Base-by-base conservation (phyloP, 1,140 invertebrate genomes). In the Phymorhynchus buccinoides region DNA sequence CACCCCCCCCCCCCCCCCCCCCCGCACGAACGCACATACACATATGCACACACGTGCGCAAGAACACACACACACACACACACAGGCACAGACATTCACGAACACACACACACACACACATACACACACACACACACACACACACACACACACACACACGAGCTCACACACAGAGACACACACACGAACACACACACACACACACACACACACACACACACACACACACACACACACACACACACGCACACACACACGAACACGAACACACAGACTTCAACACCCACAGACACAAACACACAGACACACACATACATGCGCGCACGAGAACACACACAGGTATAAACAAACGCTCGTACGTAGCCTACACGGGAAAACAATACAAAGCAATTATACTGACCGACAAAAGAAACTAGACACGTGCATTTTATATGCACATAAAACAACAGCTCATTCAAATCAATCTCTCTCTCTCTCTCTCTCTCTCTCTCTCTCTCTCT, bases 161-260 rank as follows among this genome's bases (percentile, higher is more conserved):
- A 16, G n/a, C 62, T 27, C 62, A 6, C 62, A 66, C 62, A 6
- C 62, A 66, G 18, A 27, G 0, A 66, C 62, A 4, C 62, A 66
- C 62, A 27, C 1, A 30, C 4, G 62, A 16, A 30, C 62, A 30
- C 62, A 30, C 62, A 30, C 16, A 30, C 62, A 30, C 62, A 66
- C n/a, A 66, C 62, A 6, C 62, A 66, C 22, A 6, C 62, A 66
- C 62, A 6, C 62, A 30, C 62, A 66, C n/a, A 66, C 62, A 22
- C 62, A 22, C 62, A n/a, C 18, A 66, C 62, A 22, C 62, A 22
- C n/a, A 22, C n/a, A 22, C 62, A 66, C 62, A 66, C 62, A 66
- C 62, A 66, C 62, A 66, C 62, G n/a, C 62, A 66, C 62, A 66
- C 6, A 73, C n/a, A n/a, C n/a, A n/a, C n/a, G n/a, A n/a, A n/a